Evolutionary conservation across 1,140 invertebrate species (phyloP), one percentile per base, ranked within the genome.

Genomic region (Hyles vespertilio): DNA sequence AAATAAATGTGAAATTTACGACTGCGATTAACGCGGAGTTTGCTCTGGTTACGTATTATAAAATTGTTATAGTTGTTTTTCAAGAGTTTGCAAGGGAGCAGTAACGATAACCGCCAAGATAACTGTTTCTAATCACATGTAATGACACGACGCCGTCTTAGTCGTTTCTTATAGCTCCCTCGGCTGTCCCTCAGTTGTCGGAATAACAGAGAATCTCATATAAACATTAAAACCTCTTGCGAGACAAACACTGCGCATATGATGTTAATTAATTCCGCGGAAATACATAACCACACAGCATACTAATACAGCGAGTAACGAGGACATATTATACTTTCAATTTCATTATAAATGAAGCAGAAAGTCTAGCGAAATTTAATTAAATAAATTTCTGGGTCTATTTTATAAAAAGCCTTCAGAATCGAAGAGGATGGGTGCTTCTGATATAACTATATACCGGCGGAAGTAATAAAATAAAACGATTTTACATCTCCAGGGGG

Each of bases 401-500:
- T 53, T 53, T 53, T 40, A 53, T 48, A 59, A 74, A 77, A 59
- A 77, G 69, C 54, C 73, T 77, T 70, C 62, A 56, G 51, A 70
- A 77, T 62, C 64, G 65, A 76, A 70, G 63, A 71, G 72, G 65
- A 78, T 72, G 70, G 73, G 70, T 74, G 75, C 72, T 70, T 69
- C 63, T 73, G 74, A 81, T 84, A 81, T 82, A 81, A 79, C 76
- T 78, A 84, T 86, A 88, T 86, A 85, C 81, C 76, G 78, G 72
- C 72, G 82, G 85, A 85, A 84, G 83, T 83, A 88, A 85, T 88
- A 88, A 86, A 88, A 88, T 88, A 86, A 88, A 88, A 88, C 83
- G 81, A 88, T 88, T 88, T 88, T 88, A 88, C 85, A 88, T 88
- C 80, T 88, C 78, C 71, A 81, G 78, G 82, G 82, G 83, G 83